Percentiles rank a stretch among this genome's conserved stretches.
phyloP scores from a whole-genome alignment of 2,797 vertebrate species.

The Cuculus canorus region DNA sequence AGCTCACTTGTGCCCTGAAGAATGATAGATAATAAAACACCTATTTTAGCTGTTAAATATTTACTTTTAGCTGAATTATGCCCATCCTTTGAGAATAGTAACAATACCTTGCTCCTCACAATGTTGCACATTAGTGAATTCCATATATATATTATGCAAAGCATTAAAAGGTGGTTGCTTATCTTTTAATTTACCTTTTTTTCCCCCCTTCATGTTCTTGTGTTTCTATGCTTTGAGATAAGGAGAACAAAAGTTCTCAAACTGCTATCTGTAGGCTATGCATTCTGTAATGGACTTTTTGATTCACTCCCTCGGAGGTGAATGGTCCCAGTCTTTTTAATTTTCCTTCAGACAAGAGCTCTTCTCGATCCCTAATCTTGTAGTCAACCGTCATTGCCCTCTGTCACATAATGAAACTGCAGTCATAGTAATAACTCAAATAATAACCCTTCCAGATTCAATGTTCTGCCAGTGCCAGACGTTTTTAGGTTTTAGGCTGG shows the following conservation, averaged over 20 bases:
- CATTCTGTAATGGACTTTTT: neutral
- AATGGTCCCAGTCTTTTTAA: neutral
- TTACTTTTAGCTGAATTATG: conserved; percentile 30
- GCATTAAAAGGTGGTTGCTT: neutral
- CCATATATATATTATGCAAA: neutral
- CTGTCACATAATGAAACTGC: neutral
- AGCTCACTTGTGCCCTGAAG: neutral
- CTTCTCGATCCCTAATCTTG: neutral
- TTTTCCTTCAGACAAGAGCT: conserved; percentile 13
- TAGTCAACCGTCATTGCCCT: neutral
- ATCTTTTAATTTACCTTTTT: conserved; percentile 13
- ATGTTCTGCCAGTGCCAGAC: neutral
- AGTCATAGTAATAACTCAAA: neutral
- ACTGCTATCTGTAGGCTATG: neutral
- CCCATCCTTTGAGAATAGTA: neutral
- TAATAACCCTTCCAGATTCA: neutral
- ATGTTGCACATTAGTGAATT: neutral
- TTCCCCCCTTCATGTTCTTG: neutral
- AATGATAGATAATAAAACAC: neutral
- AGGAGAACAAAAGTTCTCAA: conserved; percentile 31
- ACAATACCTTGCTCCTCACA: neutral
- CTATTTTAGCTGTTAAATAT: conserved; percentile 25
- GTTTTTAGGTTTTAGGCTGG: neutral
- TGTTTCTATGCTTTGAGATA: conserved; percentile 14
- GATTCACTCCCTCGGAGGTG: neutral